These are phyloP conservation scores for Tadarida brasiliensis DNA, from an alignment of 2,797 vertebrate species.

Conservation along the genomic window DNA sequence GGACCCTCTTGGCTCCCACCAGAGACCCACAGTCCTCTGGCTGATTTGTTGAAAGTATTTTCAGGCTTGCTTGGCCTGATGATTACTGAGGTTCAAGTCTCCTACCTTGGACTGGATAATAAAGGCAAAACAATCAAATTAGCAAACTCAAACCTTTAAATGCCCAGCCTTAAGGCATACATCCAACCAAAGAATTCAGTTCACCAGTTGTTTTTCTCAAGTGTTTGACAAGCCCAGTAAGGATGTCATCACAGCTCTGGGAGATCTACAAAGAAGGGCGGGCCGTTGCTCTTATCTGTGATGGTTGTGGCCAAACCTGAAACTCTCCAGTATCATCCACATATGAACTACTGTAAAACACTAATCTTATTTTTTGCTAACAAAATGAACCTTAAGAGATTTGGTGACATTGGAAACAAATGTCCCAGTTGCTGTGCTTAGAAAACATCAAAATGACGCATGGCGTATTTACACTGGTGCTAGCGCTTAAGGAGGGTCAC, in stretches of 20 bases:
- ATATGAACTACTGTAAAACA: neutral
- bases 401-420: neutral
- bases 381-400: conserved; percentile 20
- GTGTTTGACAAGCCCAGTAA: neutral
- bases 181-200: neutral
- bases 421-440: neutral
- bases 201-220: neutral
- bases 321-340: neutral
- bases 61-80: neutral
- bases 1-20: neutral
- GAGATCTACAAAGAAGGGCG: neutral
- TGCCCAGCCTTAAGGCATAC: neutral
- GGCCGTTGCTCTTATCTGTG: neutral
- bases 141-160: neutral
- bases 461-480: neutral
- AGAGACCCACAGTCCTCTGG: neutral
- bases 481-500: neutral
- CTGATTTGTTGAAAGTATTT: neutral
- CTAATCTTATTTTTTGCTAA: neutral
- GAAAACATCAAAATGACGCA: neutral
- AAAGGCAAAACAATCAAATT: neutral
- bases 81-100: neutral
- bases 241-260: neutral
- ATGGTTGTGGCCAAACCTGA: neutral
- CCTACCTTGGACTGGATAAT: neutral